Conservation (phyloP, 2,888 invertebrate genomes). For the Mongoloraphidia duomilia region DNA sequence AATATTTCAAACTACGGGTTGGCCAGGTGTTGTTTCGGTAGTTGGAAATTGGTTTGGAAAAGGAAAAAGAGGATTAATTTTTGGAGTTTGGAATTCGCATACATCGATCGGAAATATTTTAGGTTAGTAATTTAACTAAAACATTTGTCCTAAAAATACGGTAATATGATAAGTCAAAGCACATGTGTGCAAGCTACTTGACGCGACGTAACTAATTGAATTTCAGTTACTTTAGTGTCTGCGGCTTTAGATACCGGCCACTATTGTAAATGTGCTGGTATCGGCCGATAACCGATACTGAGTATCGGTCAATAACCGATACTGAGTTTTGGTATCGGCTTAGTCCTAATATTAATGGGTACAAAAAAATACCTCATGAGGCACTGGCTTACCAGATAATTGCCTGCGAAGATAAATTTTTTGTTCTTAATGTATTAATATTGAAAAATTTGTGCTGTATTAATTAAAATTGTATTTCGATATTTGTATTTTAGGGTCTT, state of each 20-base stretch:
- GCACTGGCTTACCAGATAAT: too few relatives aligned
- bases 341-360: too few relatives aligned
- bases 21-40: conserved; percentile 89
- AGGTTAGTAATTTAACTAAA: conserved; percentile 32
- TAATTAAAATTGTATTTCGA: background rate
- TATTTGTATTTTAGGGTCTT: conserved; percentile 35
- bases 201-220: background rate
- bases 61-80: conserved; percentile 77
- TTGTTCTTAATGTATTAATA: too few relatives aligned
- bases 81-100: conserved; percentile 95
- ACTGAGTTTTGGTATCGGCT: too few relatives aligned
- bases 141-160: background rate
- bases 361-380: too few relatives aligned
- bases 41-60: conserved; percentile 97
- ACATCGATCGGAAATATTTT: conserved; percentile 92
- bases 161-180: background rate
- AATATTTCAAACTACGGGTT: conserved; percentile 82
- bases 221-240: background rate
- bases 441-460: too few relatives aligned
- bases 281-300: too few relatives aligned
- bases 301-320: too few relatives aligned
- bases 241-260: too few relatives aligned
- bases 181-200: background rate
- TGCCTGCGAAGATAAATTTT: too few relatives aligned
- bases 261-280: too few relatives aligned